Evolutionary conservation across 2,113 vertebrate genomes (phyloP).

Genomic region (Petroica traversi): DNA sequence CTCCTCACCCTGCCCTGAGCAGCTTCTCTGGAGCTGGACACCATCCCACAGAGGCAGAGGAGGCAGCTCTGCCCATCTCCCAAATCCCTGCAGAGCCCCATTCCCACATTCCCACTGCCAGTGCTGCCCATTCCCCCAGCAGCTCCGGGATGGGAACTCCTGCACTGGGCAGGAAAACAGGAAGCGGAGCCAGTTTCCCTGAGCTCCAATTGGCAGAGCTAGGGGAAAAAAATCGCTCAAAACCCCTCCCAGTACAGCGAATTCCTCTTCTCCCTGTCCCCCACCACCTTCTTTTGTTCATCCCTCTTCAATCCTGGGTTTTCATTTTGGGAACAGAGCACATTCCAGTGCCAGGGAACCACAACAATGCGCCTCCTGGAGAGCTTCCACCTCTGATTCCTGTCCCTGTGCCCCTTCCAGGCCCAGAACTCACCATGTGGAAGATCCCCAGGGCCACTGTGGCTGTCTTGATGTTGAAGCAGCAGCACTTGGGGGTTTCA

Average conservation of each 20-base stretch:
- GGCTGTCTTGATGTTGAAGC: constrained; percentile 60
- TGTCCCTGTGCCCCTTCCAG: background rate
- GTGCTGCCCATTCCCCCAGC: background rate
- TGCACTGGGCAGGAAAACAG: background rate
- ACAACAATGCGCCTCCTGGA: background rate
- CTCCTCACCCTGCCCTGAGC: background rate
- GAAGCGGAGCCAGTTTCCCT: background rate
- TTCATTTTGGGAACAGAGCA: background rate
- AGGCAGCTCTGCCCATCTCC: background rate
- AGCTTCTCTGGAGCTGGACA: background rate
- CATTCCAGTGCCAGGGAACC: background rate
- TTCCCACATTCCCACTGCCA: background rate
- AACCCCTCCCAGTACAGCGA: background rate
- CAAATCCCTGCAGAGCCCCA: background rate
- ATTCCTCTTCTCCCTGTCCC: background rate
- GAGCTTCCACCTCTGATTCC: background rate
- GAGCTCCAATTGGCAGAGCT: background rate
- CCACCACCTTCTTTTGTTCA: background rate
- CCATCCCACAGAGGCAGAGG: accelerated
- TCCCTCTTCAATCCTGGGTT: background rate
- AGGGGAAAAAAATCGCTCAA: background rate
- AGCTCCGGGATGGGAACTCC: background rate
- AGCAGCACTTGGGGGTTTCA: constrained; percentile 54
- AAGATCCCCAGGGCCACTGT: constrained; percentile 68
- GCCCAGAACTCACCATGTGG: constrained; percentile 71